Evolutionary conservation across 35 echinoderm and acorn worm genomes (phyloP).

Genomic region (Anneissia japonica): DNA sequence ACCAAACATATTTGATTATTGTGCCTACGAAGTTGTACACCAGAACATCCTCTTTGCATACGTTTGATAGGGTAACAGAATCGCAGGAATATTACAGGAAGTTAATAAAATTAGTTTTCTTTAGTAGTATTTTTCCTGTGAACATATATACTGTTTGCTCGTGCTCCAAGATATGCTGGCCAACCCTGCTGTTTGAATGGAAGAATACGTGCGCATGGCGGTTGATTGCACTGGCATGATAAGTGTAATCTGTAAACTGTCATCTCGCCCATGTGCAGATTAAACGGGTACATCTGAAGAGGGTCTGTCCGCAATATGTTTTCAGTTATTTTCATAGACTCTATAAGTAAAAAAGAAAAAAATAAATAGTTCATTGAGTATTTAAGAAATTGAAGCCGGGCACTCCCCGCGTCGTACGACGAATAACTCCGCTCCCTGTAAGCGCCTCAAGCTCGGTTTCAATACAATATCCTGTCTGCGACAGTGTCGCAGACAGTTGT

Average conservation of each 20-base stretch:
- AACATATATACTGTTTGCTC: slow-evolving; percentile 55
- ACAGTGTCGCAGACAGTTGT: too few species aligned
- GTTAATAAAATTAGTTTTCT: too few species aligned
- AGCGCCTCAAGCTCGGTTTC: slow-evolving; percentile 1
- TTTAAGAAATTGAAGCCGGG: not conserved
- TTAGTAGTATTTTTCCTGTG: slow-evolving; percentile 28
- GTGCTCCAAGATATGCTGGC: slow-evolving; percentile 70
- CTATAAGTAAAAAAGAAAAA: not conserved
- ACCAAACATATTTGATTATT: too few species aligned
- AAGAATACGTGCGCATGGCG: slow-evolving; percentile 51
- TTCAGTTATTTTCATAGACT: slow-evolving; percentile 8
- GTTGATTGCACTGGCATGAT: slow-evolving; percentile 44
- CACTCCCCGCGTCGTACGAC: not conserved
- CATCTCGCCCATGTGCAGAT: slow-evolving; percentile 71
- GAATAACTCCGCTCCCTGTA: not conserved
- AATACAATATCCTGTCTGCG: too few species aligned
- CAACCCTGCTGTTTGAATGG: slow-evolving; percentile 68
- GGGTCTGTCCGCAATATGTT: slow-evolving; percentile 16
- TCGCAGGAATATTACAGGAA: too few species aligned
- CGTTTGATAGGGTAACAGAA: too few species aligned
- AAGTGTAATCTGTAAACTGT: slow-evolving; percentile 77
- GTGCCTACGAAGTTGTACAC: too few species aligned
- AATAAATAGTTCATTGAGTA: not conserved
- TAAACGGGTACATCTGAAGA: slow-evolving; percentile 88
- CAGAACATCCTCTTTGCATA: too few species aligned